Base-by-base conservation (phyloP, 1,140 invertebrate genomes). In the Zaprionus davidi region DNA sequence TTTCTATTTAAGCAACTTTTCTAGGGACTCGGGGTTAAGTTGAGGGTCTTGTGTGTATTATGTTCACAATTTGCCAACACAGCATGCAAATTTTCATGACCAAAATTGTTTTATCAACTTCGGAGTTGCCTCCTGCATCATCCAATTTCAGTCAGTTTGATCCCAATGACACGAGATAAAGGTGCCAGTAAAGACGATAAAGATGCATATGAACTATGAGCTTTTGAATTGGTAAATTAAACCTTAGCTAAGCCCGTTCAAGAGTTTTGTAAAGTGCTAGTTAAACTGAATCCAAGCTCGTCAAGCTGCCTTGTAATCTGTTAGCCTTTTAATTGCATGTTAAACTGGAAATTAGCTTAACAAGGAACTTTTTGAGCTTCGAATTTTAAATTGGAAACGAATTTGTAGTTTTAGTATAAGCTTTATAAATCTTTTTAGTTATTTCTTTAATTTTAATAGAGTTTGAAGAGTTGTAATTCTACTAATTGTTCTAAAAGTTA, bases 141-240 rank as follows among this genome's bases (percentile, higher is more conserved):
- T 41, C 20, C 51, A 66, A 56, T 67, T 46, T 24, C 46, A 38
- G 24, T 56, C 38, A 57, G 53, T 13, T 56, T 28, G 22, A 56
- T 15, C 53, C 53, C 53, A n/a, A 31, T 56, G n/a, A 44, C 41
- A 44, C n/a, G 41, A 56, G 1, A 2, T n/a, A 4, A 13, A 28
- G 26, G 0, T 56, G 13, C 17, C 3, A 4, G 11, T 11, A 9
- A n/a, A 1, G 3, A 15, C n/a, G n/a, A 17, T 5, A 17, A 7
- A 17, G 3, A 9, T 34, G 9, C 31, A 34, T 11, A 5, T n/a
- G 15, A 41, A 41, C 13, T 41, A n/a, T 41, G 38, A 41, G 38
- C 38, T n/a, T 41, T n/a, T 41, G 2, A 41, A 41, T 41, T 41
- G n/a, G 41, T 2, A n/a, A 41, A 7, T 31, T 31, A 31, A 34